These are phyloP conservation scores for Cirrhinus mrigala DNA, from an alignment of 2,797 vertebrate genomes.

Conservation along the genomic window DNA sequence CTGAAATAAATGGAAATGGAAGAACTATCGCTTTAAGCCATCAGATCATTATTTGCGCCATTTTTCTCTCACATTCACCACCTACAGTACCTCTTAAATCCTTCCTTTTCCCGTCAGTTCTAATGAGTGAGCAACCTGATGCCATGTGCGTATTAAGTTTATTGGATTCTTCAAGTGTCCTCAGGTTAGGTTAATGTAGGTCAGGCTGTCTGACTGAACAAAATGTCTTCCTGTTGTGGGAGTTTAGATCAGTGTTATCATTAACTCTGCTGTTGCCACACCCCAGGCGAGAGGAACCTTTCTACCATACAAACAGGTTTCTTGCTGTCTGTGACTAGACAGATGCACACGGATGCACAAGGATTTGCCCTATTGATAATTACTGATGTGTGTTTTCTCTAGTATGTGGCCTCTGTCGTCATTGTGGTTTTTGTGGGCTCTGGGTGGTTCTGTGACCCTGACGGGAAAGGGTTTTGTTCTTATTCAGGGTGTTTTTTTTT, in stretches of 20 bases:
- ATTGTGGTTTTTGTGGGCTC: slow-evolving; percentile 14
- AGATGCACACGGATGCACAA: slow-evolving; percentile 33
- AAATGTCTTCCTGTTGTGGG: slow-evolving; percentile 45
- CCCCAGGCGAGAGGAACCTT: slow-evolving; percentile 17
- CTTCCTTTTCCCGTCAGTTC: not conserved
- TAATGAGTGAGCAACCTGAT: slow-evolving; percentile 24
- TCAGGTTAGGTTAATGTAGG: slow-evolving; percentile 46
- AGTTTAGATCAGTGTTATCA: slow-evolving; percentile 40
- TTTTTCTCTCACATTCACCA: slow-evolving; percentile 20
- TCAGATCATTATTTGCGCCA: not conserved
- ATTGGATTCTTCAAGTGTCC: slow-evolving; percentile 38
- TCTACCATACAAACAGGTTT: slow-evolving; percentile 17
- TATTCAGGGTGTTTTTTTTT: not conserved
- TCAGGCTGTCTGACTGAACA: slow-evolving; percentile 35
- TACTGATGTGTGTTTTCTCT: slow-evolving; percentile 47
- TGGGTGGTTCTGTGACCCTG: not conserved
- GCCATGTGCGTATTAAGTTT: slow-evolving; percentile 28
- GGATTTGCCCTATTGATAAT: slow-evolving; percentile 43
- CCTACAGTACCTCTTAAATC: slow-evolving; percentile 20
- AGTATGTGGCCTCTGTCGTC: slow-evolving; percentile 44
- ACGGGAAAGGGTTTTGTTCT: slow-evolving; percentile 7
- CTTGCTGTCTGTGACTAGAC: slow-evolving; percentile 19
- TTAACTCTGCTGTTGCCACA: slow-evolving; percentile 30
- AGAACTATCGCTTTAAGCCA: slow-evolving; percentile 10
- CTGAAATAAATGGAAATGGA: not conserved